Base-by-base conservation (phyloP, 2,888 invertebrate species). In the Globia sparganii region DNA sequence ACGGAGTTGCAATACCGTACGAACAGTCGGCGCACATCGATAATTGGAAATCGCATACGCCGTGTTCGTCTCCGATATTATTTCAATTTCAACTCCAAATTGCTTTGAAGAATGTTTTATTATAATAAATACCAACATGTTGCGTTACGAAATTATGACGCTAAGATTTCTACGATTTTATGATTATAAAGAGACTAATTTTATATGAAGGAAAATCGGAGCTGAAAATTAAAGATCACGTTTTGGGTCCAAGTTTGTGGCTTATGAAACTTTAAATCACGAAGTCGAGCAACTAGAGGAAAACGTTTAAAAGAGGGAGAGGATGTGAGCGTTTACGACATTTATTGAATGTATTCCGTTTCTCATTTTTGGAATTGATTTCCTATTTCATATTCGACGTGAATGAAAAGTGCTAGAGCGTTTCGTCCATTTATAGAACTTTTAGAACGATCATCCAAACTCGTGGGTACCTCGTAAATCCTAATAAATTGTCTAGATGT, bases 31-130 rank as follows among this genome's bases (percentile, higher is more conserved):
- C 86, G 90, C 87, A 90, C 91, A 91, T 92, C 92, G 91, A 93
- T 94, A 94, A 93, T 94, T 94, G 93, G 92, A 94, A 93, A 93
- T 93, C 88, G 91, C 89, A 92, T 91, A 92, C 89, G 87, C 87
- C 82, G 87, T 87, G 82, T 88, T 88, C 88, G 80, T 89, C 89
- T 88, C 81, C 85, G 87, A 88, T 91, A 90, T 90, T 92, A 91
- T 92, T 91, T 90, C 89, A 87, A 89, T 90, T 91, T 83, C 87
- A 86, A 88, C 82, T 83, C 31, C 72, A 80, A 82, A 84, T 77
- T 83, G 83, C 87, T 87, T 80, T 76, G 67, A 58, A 72, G 71
- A 85, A 84, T 84, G 46, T 86, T 85, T 81, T 65, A 73, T 66
- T 28, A 53, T 56, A 68, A 72, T 58, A 65, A 64, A 72, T 66